Conservation (phyloP, 2,113 vertebrate species). For the Sinocyclocheilus grahami region DNA sequence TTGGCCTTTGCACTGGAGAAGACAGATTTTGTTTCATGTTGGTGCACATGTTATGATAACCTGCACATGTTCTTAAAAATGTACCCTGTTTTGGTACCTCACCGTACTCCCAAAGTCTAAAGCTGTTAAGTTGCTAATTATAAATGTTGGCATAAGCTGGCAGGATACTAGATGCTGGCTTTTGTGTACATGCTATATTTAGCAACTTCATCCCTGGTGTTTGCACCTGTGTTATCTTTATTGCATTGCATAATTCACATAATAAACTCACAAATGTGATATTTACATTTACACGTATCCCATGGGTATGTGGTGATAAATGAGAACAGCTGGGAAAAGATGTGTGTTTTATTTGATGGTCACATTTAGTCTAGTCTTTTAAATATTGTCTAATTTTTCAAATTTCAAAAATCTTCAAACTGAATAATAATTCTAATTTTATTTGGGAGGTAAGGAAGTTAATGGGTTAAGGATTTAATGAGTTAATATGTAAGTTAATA, state of each 20-base stretch:
- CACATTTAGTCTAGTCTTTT: neutral
- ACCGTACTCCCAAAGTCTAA: neutral
- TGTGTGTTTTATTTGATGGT: neutral
- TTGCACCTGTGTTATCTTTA: neutral
- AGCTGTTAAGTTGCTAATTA: neutral
- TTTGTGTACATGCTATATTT: neutral
- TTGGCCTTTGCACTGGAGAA: neutral
- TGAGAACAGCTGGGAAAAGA: neutral
- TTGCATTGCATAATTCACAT: neutral
- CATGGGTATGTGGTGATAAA: neutral
- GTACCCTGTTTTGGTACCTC: neutral
- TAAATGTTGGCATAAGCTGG: neutral
- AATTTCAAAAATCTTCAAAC: neutral
- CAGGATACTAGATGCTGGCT: neutral
- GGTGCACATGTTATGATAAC: neutral
- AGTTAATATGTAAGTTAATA: too few relatives aligned
- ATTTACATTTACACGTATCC: neutral
- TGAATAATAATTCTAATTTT: neutral
- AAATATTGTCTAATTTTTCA: too few relatives aligned
- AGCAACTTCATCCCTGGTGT: neutral
- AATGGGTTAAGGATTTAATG: too few relatives aligned
- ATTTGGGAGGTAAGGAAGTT: neutral
- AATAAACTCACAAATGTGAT: neutral
- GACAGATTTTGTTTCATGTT: neutral
- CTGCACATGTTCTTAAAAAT: too few relatives aligned